phyloP scores from a whole-genome alignment of 2,888 invertebrate genomes.

The Blomia tropicalis region DNA sequence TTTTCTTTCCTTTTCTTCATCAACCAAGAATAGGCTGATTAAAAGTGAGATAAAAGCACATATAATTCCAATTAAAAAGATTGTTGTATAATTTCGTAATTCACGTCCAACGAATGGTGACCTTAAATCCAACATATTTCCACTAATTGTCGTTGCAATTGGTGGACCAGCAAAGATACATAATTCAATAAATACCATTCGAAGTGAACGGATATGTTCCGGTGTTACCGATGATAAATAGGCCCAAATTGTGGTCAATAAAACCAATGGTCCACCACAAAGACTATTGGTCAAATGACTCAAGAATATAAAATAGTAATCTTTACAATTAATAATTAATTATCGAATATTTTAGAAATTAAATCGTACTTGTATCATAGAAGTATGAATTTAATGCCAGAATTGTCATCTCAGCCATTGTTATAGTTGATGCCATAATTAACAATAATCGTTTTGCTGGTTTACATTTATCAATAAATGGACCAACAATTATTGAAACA shows the following conservation, averaged over 20 bases:
- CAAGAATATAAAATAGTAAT: not conserved
- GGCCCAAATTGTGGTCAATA: not conserved
- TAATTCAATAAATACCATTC: constrained; percentile 16
- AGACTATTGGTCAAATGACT: not conserved
- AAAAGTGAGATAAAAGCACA: not conserved
- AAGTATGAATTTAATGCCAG: constrained; percentile 9
- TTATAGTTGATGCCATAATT: not conserved
- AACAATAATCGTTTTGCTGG: not conserved
- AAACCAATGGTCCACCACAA: constrained; percentile 5
- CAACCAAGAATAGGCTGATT: not conserved
- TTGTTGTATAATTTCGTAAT: constrained; percentile 10
- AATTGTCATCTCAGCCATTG: not conserved
- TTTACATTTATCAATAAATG: constrained; percentile 15
- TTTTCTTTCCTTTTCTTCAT: constrained; percentile 6
- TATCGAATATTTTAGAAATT: not conserved
- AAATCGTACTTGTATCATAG: not conserved
- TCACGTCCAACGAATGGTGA: constrained; percentile 6
- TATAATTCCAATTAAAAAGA: not conserved
- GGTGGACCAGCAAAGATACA: not conserved
- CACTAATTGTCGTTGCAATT: constrained; percentile 1
- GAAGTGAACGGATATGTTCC: not conserved
- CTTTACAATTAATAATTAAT: not conserved
- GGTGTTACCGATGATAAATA: constrained; percentile 19
- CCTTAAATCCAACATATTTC: not conserved
- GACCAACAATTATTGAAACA: not conserved